These are phyloP conservation scores for Triops longicaudatus DNA, from an alignment of 1,140 invertebrate genomes.

Conservation along the genomic window DNA sequence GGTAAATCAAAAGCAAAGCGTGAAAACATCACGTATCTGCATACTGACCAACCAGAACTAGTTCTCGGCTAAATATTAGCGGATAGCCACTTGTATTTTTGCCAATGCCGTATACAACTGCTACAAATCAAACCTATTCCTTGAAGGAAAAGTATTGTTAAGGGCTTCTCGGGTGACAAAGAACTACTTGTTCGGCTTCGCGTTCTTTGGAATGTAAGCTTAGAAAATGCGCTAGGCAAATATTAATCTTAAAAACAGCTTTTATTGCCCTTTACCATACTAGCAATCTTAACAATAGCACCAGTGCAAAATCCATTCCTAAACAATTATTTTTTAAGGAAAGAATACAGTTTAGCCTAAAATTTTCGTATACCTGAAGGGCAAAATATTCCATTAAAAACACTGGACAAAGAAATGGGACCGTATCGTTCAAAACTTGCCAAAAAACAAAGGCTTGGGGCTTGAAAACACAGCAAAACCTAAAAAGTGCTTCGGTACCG, in stretches of 20 bases:
- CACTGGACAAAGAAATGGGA: background rate
- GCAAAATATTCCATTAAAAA: background rate
- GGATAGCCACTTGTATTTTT: background rate
- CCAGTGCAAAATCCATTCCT: too few species aligned
- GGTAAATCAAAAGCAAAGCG: background rate
- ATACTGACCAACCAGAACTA: background rate
- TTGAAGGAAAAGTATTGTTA: background rate
- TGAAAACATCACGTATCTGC: constrained; percentile 4
- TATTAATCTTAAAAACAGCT: background rate
- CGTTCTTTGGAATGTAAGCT: background rate
- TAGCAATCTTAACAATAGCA: too few species aligned
- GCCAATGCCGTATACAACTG: background rate
- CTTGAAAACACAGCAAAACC: background rate
- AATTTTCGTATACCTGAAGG: background rate
- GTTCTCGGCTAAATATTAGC: background rate
- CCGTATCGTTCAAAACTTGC: background rate
- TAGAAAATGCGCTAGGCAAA: background rate
- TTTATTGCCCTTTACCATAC: background rate
- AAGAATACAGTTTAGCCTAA: too few species aligned
- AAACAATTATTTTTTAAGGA: too few species aligned
- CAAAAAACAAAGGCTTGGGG: background rate
- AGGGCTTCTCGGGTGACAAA: background rate
- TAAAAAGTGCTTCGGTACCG: background rate
- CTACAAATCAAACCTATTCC: background rate
- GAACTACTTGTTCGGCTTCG: background rate